Conservation (phyloP, 1,140 invertebrate genomes). For the Drepana arcuata region DNA sequence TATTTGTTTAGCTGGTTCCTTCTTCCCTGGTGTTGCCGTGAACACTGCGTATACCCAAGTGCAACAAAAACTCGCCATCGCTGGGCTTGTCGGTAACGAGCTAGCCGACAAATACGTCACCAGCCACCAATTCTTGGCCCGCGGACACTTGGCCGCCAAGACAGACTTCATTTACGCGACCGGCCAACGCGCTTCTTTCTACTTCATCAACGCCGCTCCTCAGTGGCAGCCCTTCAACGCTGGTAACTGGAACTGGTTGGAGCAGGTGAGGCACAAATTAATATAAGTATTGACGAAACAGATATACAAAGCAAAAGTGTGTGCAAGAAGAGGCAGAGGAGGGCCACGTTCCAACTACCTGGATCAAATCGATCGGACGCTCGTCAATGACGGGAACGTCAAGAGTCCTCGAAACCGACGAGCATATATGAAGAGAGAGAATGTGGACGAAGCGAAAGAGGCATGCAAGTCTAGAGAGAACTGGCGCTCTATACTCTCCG, state of each 20-base stretch:
- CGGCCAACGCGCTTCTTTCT: conserved; percentile 77
- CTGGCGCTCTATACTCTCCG: too few species aligned
- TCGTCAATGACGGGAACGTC: too few species aligned
- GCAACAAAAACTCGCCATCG: conserved; percentile 35
- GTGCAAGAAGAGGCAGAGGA: too few species aligned
- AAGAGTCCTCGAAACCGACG: too few species aligned
- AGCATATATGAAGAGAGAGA: too few species aligned
- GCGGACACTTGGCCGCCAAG: conserved; percentile 80
- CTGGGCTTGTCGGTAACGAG: conserved; percentile 28
- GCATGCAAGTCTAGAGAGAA: too few species aligned
- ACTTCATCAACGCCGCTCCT: conserved; percentile 77
- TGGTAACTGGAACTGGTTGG: conserved; percentile 75
- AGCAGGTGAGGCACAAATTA: too few species aligned
- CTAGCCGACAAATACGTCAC: conserved; percentile 48
- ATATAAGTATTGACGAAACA: too few species aligned
- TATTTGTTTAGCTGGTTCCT: conserved; percentile 36
- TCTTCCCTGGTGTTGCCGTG: conserved; percentile 45
- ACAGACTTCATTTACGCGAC: conserved; percentile 76
- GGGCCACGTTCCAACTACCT: too few species aligned
- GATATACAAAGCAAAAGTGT: too few species aligned
- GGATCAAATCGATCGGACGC: too few species aligned
- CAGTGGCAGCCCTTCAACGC: conserved; percentile 79
- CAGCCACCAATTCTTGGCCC: conserved; percentile 61
- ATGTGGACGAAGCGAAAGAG: too few species aligned
- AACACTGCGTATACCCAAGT: conserved; percentile 50